phyloP scores from a whole-genome alignment of 2,113 vertebrate genomes.

The Brienomyrus brachyistius region DNA sequence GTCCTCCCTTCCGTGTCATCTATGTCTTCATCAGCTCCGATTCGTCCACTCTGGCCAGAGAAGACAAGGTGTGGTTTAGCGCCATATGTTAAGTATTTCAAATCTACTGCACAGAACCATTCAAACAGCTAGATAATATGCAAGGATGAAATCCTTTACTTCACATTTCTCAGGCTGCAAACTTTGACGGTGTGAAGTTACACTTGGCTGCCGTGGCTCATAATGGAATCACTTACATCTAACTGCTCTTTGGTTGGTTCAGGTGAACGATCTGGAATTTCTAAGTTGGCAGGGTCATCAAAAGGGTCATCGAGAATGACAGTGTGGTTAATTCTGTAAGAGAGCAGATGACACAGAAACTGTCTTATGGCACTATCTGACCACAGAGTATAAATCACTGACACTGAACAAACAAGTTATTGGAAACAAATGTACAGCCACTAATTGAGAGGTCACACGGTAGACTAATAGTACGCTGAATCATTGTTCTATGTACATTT shows the following conservation, averaged over 20 bases:
- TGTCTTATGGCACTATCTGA: not conserved
- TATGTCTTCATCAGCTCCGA: constrained; percentile 92
- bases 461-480: not conserved
- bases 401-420: not conserved
- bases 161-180: not conserved
- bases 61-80: not conserved
- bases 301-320: constrained; percentile 94
- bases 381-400: not conserved
- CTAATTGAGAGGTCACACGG: not conserved
- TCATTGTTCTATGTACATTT: not conserved
- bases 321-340: constrained; percentile 86
- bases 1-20: constrained; percentile 75
- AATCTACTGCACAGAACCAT: not conserved
- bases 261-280: constrained; percentile 82
- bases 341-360: constrained; percentile 15
- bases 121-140: not conserved
- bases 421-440: not conserved
- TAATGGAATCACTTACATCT: constrained; percentile 68
- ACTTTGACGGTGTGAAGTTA: not conserved
- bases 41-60: constrained; percentile 79
- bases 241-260: constrained; percentile 88
- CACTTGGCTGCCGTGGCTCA: not conserved
- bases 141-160: not conserved
- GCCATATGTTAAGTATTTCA: not conserved
- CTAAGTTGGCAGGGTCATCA: constrained; percentile 81